Evolutionary conservation across 64 coral and sea anemone genomes (phyloP).

Genomic region (Platygyra sinensis): DNA sequence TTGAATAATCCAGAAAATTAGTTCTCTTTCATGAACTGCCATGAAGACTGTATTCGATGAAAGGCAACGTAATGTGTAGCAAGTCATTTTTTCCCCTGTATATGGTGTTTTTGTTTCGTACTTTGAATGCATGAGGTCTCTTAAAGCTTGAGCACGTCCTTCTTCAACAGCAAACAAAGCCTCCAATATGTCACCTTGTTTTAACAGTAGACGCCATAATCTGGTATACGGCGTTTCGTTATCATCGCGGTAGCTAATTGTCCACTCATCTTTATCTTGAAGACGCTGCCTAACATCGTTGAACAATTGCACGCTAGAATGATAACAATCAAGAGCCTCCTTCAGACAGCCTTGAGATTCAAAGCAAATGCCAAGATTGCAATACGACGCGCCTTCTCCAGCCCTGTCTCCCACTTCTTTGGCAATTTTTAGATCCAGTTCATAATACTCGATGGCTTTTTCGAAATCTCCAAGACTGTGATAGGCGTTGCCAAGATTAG

Average conservation of each 20-base stretch:
- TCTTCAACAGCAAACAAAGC: not conserved
- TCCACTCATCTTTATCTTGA: not conserved
- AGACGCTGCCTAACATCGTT: not conserved
- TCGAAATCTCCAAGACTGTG: not conserved
- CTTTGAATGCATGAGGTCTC: not conserved
- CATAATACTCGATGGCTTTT: not conserved
- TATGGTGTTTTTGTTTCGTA: not conserved
- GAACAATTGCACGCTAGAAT: not conserved
- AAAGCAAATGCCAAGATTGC: not conserved
- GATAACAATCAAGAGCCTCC: not conserved
- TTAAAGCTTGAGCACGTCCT: not conserved
- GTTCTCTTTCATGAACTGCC: no score
- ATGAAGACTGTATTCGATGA: no score
- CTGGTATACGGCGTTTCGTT: not conserved
- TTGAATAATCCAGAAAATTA: no score
- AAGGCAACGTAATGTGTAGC: not conserved
- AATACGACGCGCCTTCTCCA: not conserved
- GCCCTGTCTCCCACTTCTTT: not conserved
- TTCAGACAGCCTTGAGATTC: not conserved
- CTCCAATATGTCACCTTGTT: not conserved
- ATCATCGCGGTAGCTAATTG: not conserved
- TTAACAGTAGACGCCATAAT: not conserved
- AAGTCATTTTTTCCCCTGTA: not conserved
- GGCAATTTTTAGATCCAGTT: not conserved
- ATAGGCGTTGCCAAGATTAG: constrained; percentile 23